Base-by-base conservation (phyloP, 2,797 vertebrate species). In the Petrocephalus schoutedeni region DNA sequence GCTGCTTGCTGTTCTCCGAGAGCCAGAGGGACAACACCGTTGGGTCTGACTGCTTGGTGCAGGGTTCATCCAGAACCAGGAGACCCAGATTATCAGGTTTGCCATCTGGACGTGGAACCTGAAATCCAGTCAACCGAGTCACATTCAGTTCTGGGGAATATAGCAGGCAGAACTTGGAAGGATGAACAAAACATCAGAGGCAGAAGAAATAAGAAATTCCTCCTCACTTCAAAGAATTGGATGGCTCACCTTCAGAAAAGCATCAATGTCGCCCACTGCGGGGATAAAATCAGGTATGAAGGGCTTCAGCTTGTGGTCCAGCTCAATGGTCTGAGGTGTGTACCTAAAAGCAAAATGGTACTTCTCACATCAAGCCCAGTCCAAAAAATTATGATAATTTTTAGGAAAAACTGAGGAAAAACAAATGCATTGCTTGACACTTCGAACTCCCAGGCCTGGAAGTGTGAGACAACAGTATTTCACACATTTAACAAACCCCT, bases 281-380 rank as follows among this genome's bases (percentile, higher is more conserved):
- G 98, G 98, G 92, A 99, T 99, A 90, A 98, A 99, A 91, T 98
- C 97, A 2, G 98, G 98, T 89, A 99, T 99, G 92, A 99, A 99
- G 1, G 98, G 98, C 90, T 97, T 98, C 91, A 99, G 94, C 87
- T 96, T 98, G 93, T 97, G 96, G 2, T 99, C 97, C 59, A 99
- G 93, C 84, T 98, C 97, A 1, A 97, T 91, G n/a, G 93, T 61
- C 92, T 98, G 97, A 49, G 97, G 97, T 10, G 95, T 95, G 91
- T 99, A 99, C 51, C 98, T 99, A 91, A 87, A 71, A 82, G n/a
- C 88, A 67, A 88, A 8, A 82, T 8, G 21, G 14, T 77, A 87
- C n/a, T 10, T 32, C 58, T 45, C 16, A 19, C 41, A 9, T 80
- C 74, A 80, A 80, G 4, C 5, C 74, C 71, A 49, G 41, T 49